Percentiles rank a stretch among this genome's conserved stretches.
These are phyloP conservation scores for Brachionus manjavacas DNA, from an alignment of 1,140 invertebrate species.

Conservation along the genomic window DNA sequence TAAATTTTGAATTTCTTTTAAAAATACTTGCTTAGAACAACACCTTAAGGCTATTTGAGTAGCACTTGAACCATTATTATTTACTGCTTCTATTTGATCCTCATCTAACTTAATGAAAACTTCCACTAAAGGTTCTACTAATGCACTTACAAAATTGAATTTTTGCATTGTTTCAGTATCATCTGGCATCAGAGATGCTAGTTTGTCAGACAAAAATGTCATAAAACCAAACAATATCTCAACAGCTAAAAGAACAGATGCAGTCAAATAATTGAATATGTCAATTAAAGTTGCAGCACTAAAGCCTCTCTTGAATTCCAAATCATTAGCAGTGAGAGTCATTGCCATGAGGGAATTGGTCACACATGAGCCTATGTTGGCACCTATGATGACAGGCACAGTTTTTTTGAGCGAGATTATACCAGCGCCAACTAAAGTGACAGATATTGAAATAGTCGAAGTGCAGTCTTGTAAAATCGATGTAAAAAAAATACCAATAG, in stretches of 20 bases:
- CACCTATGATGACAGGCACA: slow-evolving; percentile 64
- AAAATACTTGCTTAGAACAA: neutral
- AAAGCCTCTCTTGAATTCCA: slow-evolving; percentile 61
- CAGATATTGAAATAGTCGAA: slow-evolving; percentile 64
- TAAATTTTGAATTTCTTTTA: neutral
- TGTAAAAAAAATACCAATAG: slow-evolving; percentile 64
- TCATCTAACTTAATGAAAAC: neutral
- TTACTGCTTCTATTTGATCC: neutral
- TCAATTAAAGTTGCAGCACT: slow-evolving; percentile 63
- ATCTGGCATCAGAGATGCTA: neutral
- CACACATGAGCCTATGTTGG: slow-evolving; percentile 64
- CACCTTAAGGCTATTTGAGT: neutral
- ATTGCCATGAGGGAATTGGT: slow-evolving; percentile 64
- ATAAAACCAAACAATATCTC: slow-evolving; percentile 51
- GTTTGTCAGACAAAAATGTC: neutral
- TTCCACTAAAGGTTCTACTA: neutral
- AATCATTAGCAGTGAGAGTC: slow-evolving; percentile 53
- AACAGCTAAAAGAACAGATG: slow-evolving; percentile 58
- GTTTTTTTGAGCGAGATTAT: slow-evolving; percentile 57
- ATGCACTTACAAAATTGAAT: neutral
- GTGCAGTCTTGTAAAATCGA: slow-evolving; percentile 64
- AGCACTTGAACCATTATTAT: neutral
- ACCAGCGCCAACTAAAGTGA: slow-evolving; percentile 60
- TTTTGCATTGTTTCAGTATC: neutral
- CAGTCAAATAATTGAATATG: slow-evolving; percentile 62